Percentiles rank a stretch among this genome's conserved stretches.
phyloP scores from a whole-genome alignment of 2,888 invertebrate genomes.

The Drosophila eohydei region DNA sequence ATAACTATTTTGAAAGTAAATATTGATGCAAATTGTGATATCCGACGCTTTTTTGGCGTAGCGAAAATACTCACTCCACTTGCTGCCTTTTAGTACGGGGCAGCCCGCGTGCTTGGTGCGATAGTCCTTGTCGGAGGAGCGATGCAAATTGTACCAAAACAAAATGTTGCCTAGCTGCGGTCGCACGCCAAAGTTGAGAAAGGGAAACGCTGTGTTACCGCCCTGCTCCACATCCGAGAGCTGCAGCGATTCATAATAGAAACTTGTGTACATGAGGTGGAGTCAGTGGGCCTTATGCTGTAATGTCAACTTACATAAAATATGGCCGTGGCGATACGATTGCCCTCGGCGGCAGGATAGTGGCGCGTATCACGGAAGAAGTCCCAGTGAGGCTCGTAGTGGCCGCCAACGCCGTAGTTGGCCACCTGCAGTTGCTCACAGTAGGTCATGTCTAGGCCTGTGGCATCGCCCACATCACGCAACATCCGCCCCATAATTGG shows the following conservation, averaged over 20 bases:
- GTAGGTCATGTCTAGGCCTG: conserved; percentile 87
- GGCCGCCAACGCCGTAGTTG: conserved; percentile 99
- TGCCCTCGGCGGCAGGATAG: conserved; percentile 92
- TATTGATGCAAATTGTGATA: neutral
- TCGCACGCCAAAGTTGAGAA: conserved; percentile 92
- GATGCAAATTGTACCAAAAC: conserved; percentile 97
- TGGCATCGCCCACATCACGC: conserved; percentile 89
- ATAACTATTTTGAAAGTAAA: neutral
- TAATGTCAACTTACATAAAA: conserved; percentile 92
- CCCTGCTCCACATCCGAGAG: conserved; percentile 98
- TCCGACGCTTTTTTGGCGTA: neutral
- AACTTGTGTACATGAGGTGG: neutral
- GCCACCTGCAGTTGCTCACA: conserved; percentile 98
- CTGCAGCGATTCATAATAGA: conserved; percentile 85
- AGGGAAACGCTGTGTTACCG: conserved; percentile 98
- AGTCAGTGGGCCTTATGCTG: conserved; percentile 5
- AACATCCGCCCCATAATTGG: conserved; percentile 84
- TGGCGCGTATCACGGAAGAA: conserved; percentile 89
- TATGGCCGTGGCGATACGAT: conserved; percentile 97
- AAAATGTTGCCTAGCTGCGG: conserved; percentile 96
- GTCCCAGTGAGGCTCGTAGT: conserved; percentile 99
- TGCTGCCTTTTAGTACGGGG: conserved; percentile 97
- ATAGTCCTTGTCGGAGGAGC: conserved; percentile 96
- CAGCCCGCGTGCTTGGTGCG: conserved; percentile 98
- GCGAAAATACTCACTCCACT: conserved; percentile 92